These are phyloP conservation scores for Magallana ariakensis DNA, from an alignment of 1,140 invertebrate genomes.

Conservation along the genomic window DNA sequence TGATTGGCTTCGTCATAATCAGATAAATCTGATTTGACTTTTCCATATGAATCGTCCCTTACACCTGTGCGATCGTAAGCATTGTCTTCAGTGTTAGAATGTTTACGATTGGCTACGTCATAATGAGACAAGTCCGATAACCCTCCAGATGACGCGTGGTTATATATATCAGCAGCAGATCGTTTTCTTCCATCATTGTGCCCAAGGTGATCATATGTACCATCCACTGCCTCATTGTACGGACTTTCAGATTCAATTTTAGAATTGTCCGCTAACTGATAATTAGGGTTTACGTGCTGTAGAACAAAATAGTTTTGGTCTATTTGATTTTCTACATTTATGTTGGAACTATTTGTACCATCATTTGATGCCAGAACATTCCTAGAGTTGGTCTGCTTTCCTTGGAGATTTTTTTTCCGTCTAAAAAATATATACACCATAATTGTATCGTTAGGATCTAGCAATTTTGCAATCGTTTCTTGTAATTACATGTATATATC, in stretches of 20 bases:
- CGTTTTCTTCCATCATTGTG: neutral
- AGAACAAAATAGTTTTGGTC: neutral
- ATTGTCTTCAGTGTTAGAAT: neutral
- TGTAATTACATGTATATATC: too few species aligned
- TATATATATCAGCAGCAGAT: neutral
- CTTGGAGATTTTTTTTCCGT: too few species aligned
- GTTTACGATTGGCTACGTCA: neutral
- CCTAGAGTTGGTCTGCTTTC: too few species aligned
- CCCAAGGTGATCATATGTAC: neutral
- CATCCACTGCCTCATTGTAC: neutral
- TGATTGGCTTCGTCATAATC: too few species aligned
- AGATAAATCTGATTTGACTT: too few species aligned
- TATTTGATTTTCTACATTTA: too few species aligned
- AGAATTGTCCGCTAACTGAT: neutral
- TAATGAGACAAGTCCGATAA: neutral
- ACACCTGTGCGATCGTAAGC: neutral
- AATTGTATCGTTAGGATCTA: too few species aligned
- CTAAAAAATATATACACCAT: too few species aligned
- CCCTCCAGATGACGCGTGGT: neutral
- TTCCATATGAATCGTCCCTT: too few species aligned
- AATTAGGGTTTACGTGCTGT: neutral
- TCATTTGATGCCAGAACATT: too few species aligned
- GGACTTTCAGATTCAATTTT: neutral
- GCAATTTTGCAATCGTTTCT: too few species aligned
- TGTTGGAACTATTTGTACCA: too few species aligned